These are phyloP conservation scores for Drosophila meridionalis DNA, from an alignment of 2,888 invertebrate genomes.

Conservation along the genomic window DNA sequence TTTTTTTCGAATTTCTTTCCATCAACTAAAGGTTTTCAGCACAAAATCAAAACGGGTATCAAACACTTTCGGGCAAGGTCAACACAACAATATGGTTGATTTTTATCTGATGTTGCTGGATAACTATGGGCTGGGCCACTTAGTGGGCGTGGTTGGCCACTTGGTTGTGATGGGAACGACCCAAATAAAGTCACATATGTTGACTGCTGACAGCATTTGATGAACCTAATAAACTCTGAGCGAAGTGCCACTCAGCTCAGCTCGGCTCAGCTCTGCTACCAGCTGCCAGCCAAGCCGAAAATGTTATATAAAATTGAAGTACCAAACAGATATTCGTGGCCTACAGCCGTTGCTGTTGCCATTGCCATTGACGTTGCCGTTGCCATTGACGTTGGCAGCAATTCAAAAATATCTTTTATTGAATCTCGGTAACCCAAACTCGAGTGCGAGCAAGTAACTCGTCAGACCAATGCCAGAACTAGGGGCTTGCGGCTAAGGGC, in stretches of 20 bases:
- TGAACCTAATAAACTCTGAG: slow-evolving; percentile 68
- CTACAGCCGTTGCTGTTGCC: slow-evolving; percentile 28
- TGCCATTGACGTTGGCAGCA: slow-evolving; percentile 36
- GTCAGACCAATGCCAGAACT: slow-evolving; percentile 13
- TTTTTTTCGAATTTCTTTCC: background rate
- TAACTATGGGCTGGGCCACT: slow-evolving; percentile 12
- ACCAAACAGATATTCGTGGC: slow-evolving; percentile 46
- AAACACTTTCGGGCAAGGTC: slow-evolving; percentile 8
- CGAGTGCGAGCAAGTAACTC: slow-evolving; percentile 23
- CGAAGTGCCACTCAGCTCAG: slow-evolving; percentile 69
- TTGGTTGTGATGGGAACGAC: slow-evolving; percentile 55
- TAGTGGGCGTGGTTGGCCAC: slow-evolving; percentile 34
- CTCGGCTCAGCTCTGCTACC: slow-evolving; percentile 38
- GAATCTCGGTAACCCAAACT: slow-evolving; percentile 64
- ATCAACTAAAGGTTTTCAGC: background rate
- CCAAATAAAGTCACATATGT: slow-evolving; percentile 67
- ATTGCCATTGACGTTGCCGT: slow-evolving; percentile 21
- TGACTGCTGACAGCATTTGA: slow-evolving; percentile 68
- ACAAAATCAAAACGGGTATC: background rate
- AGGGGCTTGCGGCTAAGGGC: slow-evolving; percentile 23
- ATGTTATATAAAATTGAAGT: slow-evolving; percentile 75
- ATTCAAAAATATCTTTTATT: slow-evolving; percentile 72
- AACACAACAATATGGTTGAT: slow-evolving; percentile 11
- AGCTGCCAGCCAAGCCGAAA: slow-evolving; percentile 48
- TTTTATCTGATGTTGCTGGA: slow-evolving; percentile 5